Conservation (phyloP, 1,140 invertebrate species). For the Trissolcus basalis region DNA sequence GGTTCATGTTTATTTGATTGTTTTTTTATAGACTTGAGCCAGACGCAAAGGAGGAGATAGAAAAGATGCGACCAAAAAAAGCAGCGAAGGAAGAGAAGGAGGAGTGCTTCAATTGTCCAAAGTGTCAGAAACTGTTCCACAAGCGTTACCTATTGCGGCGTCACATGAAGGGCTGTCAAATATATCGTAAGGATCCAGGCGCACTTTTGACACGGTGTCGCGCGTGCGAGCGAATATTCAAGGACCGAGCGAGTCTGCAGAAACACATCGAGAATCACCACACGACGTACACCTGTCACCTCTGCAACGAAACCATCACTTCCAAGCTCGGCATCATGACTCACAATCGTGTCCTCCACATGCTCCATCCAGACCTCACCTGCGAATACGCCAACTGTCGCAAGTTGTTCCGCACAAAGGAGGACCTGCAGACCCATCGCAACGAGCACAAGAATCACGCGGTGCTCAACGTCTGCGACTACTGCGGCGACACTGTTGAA, state of each 20-base stretch:
- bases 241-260: constrained; percentile 77
- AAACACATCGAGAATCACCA: constrained; percentile 79
- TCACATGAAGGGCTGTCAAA: constrained; percentile 79
- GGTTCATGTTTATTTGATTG: no score
- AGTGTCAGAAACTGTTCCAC: constrained; percentile 77
- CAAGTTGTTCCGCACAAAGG: constrained; percentile 78
- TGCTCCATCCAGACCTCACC: constrained; percentile 77
- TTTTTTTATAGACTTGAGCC: constrained; percentile 73
- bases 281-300: constrained; percentile 77
- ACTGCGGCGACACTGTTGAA: constrained; percentile 79
- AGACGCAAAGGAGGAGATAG: constrained; percentile 61
- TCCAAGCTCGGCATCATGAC: constrained; percentile 79
- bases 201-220: constrained; percentile 76
- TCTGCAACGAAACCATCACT: constrained; percentile 77
- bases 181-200: constrained; percentile 76
- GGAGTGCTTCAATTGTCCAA: constrained; percentile 76
- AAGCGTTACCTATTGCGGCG: constrained; percentile 76
- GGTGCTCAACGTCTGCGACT: constrained; percentile 78
- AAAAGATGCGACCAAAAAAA: constrained; percentile 54
- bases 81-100: constrained; percentile 70
- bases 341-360: constrained; percentile 78
- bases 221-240: constrained; percentile 78
- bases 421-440: constrained; percentile 77
- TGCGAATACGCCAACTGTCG: constrained; percentile 74
- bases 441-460: constrained; percentile 76